Evolutionary conservation across 2,888 invertebrate species (phyloP).

Genomic region (Bimastos eiseni): DNA sequence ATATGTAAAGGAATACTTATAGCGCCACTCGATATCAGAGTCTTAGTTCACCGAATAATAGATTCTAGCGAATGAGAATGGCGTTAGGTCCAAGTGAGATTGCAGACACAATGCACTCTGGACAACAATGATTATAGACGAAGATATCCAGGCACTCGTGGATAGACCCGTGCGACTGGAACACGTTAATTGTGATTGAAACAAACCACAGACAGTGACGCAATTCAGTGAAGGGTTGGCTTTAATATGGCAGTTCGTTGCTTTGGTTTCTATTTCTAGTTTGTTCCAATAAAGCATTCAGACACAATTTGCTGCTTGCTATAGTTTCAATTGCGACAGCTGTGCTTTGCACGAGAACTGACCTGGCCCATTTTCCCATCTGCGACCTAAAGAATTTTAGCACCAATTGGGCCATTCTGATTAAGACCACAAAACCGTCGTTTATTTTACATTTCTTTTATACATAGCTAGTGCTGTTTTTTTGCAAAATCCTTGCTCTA

Average conservation of each 20-base stretch:
- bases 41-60: background rate
- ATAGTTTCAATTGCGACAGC: background rate
- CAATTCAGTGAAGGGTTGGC: background rate
- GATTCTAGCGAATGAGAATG: background rate
- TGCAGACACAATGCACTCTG: background rate
- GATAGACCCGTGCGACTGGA: background rate
- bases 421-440: too few relatives aligned
- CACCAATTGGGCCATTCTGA: too few relatives aligned
- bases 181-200: background rate
- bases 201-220: background rate
- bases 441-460: too few relatives aligned
- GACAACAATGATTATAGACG: background rate
- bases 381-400: too few relatives aligned
- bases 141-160: background rate
- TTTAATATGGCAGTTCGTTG: background rate
- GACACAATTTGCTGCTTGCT: background rate
- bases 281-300: background rate
- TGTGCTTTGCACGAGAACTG: background rate
- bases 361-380: too few relatives aligned
- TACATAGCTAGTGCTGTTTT: background rate
- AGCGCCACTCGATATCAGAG: too few relatives aligned
- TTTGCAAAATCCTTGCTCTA: too few relatives aligned
- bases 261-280: background rate
- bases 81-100: background rate
- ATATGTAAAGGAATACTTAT: too few relatives aligned